These are phyloP conservation scores for Fregata magnificens DNA, from an alignment of 2,113 vertebrate genomes.

Conservation along the genomic window DNA sequence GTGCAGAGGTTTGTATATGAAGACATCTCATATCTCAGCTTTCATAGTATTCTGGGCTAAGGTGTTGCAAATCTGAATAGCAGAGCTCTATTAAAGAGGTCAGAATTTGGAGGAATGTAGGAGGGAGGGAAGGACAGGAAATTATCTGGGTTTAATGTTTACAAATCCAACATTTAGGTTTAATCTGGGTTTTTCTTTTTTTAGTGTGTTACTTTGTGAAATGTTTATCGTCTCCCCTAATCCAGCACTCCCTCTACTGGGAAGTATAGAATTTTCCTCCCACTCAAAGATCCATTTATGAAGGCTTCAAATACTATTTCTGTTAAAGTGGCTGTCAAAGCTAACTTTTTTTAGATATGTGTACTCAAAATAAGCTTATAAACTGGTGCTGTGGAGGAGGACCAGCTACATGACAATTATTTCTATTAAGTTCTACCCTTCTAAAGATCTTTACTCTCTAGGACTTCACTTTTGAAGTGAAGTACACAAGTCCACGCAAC, in stretches of 20 bases:
- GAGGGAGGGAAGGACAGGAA: neutral
- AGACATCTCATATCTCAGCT: neutral
- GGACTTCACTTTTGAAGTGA: neutral
- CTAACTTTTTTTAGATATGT: neutral
- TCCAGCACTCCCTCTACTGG: neutral
- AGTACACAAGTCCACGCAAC: neutral
- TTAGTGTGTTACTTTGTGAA: neutral
- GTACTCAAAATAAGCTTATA: neutral
- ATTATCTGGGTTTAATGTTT: neutral
- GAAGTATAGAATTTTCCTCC: neutral
- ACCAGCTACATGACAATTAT: neutral
- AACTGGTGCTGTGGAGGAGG: neutral
- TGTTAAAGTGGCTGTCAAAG: neutral
- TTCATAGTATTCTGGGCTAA: neutral
- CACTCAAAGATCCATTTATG: neutral
- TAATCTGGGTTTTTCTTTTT: neutral
- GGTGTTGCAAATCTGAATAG: neutral
- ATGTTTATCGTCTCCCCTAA: neutral
- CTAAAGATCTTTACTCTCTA: neutral
- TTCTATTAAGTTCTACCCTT: neutral
- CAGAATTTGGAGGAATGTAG: no score
- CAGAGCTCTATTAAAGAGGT: neutral
- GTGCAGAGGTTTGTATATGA: conserved; percentile 79
- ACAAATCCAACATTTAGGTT: neutral
- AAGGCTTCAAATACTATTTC: neutral